These are phyloP conservation scores for Porites cylindrica DNA, from an alignment of 92 coral and sea anemone species.

Conservation along the genomic window DNA sequence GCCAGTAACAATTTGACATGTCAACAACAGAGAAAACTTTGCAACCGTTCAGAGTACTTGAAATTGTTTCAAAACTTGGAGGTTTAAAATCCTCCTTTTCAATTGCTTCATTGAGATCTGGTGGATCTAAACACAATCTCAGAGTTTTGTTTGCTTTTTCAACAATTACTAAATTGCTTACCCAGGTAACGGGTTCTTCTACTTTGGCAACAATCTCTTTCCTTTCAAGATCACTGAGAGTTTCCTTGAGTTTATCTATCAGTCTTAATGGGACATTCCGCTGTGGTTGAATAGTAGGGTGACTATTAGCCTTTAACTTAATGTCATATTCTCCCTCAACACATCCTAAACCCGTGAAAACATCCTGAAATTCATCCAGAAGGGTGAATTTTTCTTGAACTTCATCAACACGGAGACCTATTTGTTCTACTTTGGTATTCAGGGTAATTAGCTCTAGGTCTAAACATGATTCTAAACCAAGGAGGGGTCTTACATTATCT, in stretches of 20 bases:
- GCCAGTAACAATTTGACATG: too few relatives aligned
- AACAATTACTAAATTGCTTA: constrained; percentile 33
- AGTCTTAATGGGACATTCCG: constrained; percentile 47
- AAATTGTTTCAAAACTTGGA: constrained; percentile 54
- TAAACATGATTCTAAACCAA: constrained; percentile 58
- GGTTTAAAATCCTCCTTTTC: constrained; percentile 27
- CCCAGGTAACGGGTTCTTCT: constrained; percentile 42
- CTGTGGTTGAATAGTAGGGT: constrained; percentile 56
- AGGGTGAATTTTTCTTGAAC: constrained; percentile 24
- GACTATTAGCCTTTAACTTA: constrained; percentile 40
- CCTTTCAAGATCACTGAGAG: constrained; percentile 35
- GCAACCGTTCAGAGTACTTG: constrained; percentile 44
- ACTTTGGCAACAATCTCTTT: constrained; percentile 33
- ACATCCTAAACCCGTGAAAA: constrained; percentile 49
- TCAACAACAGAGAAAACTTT: too few relatives aligned
- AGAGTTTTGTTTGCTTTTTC: constrained; percentile 35
- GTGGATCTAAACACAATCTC: constrained; percentile 53
- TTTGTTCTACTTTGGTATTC: constrained; percentile 30
- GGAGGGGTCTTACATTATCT: constrained; percentile 54
- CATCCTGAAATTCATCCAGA: constrained; percentile 51
- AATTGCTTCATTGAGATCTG: constrained; percentile 43
- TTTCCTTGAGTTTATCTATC: constrained; percentile 36
- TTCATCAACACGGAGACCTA: constrained; percentile 32
- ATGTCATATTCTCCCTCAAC: constrained; percentile 47
- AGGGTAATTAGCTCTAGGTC: constrained; percentile 35